These are phyloP conservation scores for Oriolus oriolus DNA, from an alignment of 2,113 vertebrate genomes.

Conservation along the genomic window DNA sequence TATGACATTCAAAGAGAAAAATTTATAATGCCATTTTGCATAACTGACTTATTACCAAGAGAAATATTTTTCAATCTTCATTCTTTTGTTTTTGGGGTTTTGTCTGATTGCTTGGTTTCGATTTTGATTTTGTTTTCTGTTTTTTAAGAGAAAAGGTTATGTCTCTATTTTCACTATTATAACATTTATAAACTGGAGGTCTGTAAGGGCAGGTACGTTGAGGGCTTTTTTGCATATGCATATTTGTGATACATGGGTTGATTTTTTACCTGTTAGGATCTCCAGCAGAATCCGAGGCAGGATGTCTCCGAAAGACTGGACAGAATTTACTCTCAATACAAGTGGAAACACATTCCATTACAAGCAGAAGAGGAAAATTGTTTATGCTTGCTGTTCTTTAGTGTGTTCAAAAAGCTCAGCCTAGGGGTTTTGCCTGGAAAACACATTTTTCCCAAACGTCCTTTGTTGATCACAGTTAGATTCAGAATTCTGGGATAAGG, in stretches of 20 bases:
- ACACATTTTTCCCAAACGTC: neutral
- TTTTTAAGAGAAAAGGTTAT: neutral
- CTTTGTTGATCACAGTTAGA: neutral
- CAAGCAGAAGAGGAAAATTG: neutral
- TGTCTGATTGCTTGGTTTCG: rapidly evolving
- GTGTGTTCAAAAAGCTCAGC: neutral
- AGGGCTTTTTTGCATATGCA: neutral
- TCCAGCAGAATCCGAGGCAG: neutral
- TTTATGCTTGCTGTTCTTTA: neutral
- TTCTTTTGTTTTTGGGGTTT: too few relatives aligned
- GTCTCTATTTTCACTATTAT: neutral
- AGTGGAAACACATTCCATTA: neutral
- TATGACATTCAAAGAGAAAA: neutral
- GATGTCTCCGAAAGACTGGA: neutral
- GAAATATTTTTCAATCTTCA: neutral
- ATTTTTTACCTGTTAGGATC: neutral
- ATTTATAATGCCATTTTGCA: neutral
- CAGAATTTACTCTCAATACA: neutral
- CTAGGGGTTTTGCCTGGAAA: neutral
- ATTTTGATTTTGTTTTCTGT: rapidly evolving
- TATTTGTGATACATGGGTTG: neutral
- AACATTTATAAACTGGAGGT: neutral
- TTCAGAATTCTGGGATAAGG: neutral
- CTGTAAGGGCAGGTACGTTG: rapidly evolving
- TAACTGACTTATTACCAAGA: neutral